Percentiles rank a stretch among this genome's conserved stretches.
Conservation (phyloP, 2,113 vertebrate species). For the Mohoua ochrocephala region DNA sequence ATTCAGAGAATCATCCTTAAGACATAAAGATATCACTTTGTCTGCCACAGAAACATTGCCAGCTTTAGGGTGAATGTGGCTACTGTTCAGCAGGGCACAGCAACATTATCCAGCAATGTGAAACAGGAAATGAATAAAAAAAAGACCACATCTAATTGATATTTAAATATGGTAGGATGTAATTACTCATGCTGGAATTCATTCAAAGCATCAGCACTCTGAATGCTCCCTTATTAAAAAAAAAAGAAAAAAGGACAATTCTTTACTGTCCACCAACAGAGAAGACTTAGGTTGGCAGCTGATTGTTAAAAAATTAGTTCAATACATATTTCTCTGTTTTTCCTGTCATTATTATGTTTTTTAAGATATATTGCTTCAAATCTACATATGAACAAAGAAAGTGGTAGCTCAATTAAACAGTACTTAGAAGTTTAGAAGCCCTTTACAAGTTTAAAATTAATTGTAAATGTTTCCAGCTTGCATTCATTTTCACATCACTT, state of each 20-base stretch:
- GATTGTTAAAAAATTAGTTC: not conserved
- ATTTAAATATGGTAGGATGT: conserved; percentile 34
- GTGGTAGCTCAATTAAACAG: not conserved
- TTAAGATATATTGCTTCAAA: not conserved
- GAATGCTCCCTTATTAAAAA: not conserved
- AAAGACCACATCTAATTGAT: not conserved
- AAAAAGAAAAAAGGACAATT: not conserved
- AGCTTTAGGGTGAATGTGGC: conserved; percentile 6
- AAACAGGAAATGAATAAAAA: not conserved
- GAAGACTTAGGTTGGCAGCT: not conserved
- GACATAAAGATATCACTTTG: conserved; percentile 28
- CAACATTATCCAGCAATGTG: not conserved
- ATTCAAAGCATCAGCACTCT: not conserved
- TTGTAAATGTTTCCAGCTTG: not conserved
- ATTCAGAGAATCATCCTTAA: not conserved
- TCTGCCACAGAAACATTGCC: not conserved
- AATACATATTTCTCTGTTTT: not conserved
- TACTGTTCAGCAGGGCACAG: conserved; percentile 10
- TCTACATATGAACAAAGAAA: not conserved
- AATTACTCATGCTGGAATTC: conserved; percentile 46
- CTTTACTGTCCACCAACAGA: not conserved
- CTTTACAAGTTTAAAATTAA: not conserved
- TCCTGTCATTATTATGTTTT: not conserved
- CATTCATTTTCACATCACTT: not conserved
- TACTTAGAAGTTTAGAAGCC: not conserved